Conservation (phyloP, 2,113 vertebrate species). For the Catharus minimus region DNA sequence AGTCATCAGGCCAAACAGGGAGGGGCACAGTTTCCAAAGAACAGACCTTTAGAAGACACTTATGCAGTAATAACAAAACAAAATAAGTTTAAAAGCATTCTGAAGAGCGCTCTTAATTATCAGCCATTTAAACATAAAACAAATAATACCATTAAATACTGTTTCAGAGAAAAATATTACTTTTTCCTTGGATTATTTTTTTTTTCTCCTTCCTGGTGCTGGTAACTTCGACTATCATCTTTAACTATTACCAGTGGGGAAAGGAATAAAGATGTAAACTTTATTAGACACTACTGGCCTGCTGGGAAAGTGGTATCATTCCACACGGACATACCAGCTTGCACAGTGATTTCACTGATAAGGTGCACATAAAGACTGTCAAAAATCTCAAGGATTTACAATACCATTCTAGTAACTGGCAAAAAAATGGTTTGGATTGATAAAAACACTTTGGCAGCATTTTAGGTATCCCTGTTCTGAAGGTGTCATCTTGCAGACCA, state of each 20-base stretch:
- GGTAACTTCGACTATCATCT: not conserved
- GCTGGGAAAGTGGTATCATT: not conserved
- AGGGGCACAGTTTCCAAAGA: not conserved
- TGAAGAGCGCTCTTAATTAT: not conserved
- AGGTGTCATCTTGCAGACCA: not conserved
- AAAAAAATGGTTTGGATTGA: not conserved
- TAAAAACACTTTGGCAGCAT: not conserved
- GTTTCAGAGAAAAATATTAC: not conserved
- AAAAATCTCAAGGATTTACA: not conserved
- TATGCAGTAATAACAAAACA: not conserved
- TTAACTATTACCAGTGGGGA: not conserved
- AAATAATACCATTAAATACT: not conserved
- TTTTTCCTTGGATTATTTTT: not conserved
- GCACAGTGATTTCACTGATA: not conserved
- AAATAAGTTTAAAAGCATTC: not conserved
- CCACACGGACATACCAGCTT: not conserved
- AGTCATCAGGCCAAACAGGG: not conserved
- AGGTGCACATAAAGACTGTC: not conserved
- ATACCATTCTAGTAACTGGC: not conserved
- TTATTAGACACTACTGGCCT: not conserved
- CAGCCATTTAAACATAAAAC: not conserved
- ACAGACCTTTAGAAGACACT: not conserved
- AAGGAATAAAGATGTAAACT: not conserved
- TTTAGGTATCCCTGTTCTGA: not conserved
- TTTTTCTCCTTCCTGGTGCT: not conserved